Evolutionary conservation across 2,797 vertebrate species (phyloP).

Genomic region (Sitta carolinensis): DNA sequence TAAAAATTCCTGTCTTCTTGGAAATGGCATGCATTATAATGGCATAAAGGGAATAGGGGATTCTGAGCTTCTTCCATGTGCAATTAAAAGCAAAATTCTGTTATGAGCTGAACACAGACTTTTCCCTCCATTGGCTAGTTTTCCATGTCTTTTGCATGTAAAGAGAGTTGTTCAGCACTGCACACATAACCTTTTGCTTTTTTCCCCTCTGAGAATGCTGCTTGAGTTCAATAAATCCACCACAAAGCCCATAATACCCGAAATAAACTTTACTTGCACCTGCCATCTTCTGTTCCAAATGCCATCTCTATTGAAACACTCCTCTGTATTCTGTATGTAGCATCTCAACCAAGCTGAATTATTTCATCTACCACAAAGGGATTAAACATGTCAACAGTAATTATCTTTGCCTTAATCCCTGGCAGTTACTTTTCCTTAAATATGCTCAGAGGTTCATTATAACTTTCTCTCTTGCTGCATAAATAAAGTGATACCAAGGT

Average conservation of each 20-base stretch:
- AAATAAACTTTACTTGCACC: conserved; percentile 25
- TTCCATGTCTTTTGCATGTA: neutral
- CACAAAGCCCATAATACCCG: neutral
- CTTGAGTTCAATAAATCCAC: neutral
- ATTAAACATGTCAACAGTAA: conserved; percentile 42
- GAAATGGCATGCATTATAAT: neutral
- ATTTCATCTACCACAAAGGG: neutral
- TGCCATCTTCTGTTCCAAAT: neutral
- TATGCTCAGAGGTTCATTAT: conserved; percentile 22
- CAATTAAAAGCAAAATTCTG: neutral
- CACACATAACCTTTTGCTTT: neutral
- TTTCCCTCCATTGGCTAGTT: neutral
- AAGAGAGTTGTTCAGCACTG: neutral
- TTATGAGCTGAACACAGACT: neutral
- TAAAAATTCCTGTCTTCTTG: neutral
- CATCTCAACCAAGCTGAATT: neutral
- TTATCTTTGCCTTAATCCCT: conserved; percentile 45
- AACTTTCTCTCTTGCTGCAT: conserved; percentile 21
- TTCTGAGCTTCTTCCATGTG: neutral
- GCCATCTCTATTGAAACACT: neutral
- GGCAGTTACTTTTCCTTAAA: conserved; percentile 12
- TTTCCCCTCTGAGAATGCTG: neutral
- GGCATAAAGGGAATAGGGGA: neutral
- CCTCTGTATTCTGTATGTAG: neutral
- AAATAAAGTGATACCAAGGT: neutral